Evolutionary conservation across 2,113 vertebrate species (phyloP), one percentile per base, ranked within the genome.

Genomic region (Puffinus mauretanicus): DNA sequence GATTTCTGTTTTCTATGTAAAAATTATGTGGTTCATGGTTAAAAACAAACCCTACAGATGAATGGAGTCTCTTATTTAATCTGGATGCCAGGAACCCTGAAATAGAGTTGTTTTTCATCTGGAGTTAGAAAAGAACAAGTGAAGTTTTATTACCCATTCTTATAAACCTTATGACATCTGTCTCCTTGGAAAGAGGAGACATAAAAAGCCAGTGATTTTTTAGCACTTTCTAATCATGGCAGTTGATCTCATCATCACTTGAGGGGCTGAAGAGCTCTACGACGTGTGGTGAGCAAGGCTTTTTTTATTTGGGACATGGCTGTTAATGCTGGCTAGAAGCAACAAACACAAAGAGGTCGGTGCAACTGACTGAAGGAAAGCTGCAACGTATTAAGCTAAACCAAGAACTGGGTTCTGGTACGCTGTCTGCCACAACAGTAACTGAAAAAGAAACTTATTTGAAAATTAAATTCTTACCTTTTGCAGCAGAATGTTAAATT

Each of bases 1-100:
- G 92, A 83, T 65, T 93, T 67, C 83, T 70, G 29, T 83, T 92
- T 90, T 90, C 94, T 91, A 6, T 96, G 75, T 95, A 91, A 88
- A 96, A 97, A 60, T 65, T 54, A 30, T 80, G 92, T 47, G 91
- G 93, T 46, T 97, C 79, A 15, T 96, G 96, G 95, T 96, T 97
- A 94, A 97, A 91, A 97, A 87, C 36, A 88, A 97, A 80, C n/a
- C 7, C 62, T 76, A 40, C 29, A 94, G 79, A 2, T 85, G 84
- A 76, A 94, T 77, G 13, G 94, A 97, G 36, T 94, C 70, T 51
- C 69, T 70, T 94, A 88, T 61, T 97, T 90, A 65, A 82, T 97
- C 51, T 55, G 66, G 62, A 58, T 90, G 91, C 46, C 93, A 91
- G n/a, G 90, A 96, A 55, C 88, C 96, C 83, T 95, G 80, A 77